Evolutionary conservation across 2,113 vertebrate genomes (phyloP).

Genomic region (Theristicus caerulescens): DNA sequence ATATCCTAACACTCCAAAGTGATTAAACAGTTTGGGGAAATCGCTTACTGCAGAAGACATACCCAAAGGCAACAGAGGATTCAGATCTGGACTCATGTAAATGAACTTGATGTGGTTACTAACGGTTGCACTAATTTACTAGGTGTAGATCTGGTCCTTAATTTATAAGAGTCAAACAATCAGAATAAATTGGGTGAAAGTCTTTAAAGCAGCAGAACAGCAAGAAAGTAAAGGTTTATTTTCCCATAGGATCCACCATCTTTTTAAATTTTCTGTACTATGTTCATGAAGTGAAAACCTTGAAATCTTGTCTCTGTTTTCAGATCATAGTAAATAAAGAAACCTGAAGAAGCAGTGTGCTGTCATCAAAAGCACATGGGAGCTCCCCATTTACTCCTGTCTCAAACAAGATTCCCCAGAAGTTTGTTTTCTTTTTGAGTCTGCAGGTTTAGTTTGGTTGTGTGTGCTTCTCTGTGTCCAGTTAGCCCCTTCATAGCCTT

Average conservation of each 20-base stretch:
- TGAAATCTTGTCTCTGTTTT: neutral
- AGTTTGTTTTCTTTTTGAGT: neutral
- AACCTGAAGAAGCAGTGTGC: neutral
- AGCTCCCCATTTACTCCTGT: neutral
- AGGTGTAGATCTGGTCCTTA: neutral
- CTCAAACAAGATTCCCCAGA: neutral
- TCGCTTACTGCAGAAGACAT: neutral
- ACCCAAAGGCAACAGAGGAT: neutral
- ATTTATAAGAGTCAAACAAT: neutral
- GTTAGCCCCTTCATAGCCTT: neutral
- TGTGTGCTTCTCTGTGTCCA: neutral
- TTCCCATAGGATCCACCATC: neutral
- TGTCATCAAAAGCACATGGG: neutral
- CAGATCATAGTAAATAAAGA: neutral
- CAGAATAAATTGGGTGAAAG: neutral
- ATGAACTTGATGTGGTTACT: neutral
- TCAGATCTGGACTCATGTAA: neutral
- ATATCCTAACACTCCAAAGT: neutral
- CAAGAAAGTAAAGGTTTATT: neutral
- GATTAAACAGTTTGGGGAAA: neutral
- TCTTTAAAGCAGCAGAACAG: neutral
- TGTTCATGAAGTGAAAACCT: neutral
- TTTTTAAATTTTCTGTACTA: neutral
- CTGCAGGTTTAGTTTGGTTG: neutral
- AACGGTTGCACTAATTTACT: neutral